Evolutionary conservation across 1,140 invertebrate species (phyloP).

Genomic region (Hetaerina americana): DNA sequence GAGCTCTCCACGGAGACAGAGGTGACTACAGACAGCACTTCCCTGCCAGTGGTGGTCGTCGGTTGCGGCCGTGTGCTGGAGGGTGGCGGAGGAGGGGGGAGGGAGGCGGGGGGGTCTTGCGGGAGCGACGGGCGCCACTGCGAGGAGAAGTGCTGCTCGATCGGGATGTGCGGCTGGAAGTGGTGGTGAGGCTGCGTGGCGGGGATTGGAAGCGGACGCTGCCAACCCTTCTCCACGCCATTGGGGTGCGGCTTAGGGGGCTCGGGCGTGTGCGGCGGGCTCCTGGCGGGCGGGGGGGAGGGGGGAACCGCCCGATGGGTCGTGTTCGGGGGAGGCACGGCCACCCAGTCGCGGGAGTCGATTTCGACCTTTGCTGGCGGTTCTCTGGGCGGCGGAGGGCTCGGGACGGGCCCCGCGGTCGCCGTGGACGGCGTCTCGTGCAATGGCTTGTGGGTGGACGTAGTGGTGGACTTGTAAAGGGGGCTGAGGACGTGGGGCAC

Average conservation of each 20-base stretch:
- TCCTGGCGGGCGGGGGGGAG: background rate
- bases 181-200: background rate
- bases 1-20: background rate
- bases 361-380: background rate
- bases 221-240: background rate
- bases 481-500: too few relatives aligned
- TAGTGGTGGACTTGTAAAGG: too few relatives aligned
- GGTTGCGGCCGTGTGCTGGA: background rate
- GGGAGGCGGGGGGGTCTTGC: background rate
- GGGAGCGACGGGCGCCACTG: background rate
- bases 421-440: too few relatives aligned
- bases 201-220: background rate
- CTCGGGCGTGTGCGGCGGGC: background rate
- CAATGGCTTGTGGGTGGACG: too few relatives aligned
- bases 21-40: background rate
- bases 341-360: background rate
- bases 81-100: background rate
- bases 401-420: too few relatives aligned
- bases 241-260: background rate
- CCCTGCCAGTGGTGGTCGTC: background rate
- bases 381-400: background rate
- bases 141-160: background rate
- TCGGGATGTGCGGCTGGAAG: background rate
- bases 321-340: background rate
- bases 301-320: background rate